phyloP scores from a whole-genome alignment of 2,888 invertebrate species.

The Mongoloraphidia duomilia region DNA sequence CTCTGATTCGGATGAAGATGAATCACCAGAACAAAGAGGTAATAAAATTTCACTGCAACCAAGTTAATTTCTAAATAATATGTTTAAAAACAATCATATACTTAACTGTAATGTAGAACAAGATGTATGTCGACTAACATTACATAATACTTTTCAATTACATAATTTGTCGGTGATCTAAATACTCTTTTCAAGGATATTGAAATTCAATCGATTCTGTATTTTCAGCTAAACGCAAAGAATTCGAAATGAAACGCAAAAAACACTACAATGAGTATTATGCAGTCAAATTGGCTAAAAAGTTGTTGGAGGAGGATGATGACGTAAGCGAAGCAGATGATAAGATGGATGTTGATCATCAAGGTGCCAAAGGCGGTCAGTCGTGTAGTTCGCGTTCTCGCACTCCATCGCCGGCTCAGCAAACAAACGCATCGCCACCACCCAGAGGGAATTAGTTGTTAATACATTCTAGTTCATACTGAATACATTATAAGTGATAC shows the following conservation, averaged over 20 bases:
- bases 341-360: slow-evolving; percentile 3
- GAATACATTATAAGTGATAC: too few relatives aligned
- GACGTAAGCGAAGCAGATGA: slow-evolving; percentile 55
- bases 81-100: not conserved
- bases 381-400: not conserved
- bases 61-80: not conserved
- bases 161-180: too few relatives aligned
- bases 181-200: too few relatives aligned
- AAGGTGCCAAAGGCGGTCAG: not conserved
- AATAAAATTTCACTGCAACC: slow-evolving; percentile 6
- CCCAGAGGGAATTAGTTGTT: too few relatives aligned
- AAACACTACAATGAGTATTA: slow-evolving; percentile 97
- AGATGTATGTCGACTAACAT: too few relatives aligned
- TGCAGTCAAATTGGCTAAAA: slow-evolving; percentile 81
- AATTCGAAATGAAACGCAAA: slow-evolving; percentile 88
- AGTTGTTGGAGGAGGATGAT: slow-evolving; percentile 80
- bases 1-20: slow-evolving; percentile 24
- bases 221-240: slow-evolving; percentile 46
- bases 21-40: slow-evolving; percentile 36
- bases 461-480: too few relatives aligned
- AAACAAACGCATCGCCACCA: not conserved
- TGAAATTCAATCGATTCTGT: too few relatives aligned
- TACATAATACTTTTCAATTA: too few relatives aligned
- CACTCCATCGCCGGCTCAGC: not conserved
- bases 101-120: not conserved